These are phyloP conservation scores for Labia minor DNA, from an alignment of 2,888 invertebrate genomes.

Conservation along the genomic window DNA sequence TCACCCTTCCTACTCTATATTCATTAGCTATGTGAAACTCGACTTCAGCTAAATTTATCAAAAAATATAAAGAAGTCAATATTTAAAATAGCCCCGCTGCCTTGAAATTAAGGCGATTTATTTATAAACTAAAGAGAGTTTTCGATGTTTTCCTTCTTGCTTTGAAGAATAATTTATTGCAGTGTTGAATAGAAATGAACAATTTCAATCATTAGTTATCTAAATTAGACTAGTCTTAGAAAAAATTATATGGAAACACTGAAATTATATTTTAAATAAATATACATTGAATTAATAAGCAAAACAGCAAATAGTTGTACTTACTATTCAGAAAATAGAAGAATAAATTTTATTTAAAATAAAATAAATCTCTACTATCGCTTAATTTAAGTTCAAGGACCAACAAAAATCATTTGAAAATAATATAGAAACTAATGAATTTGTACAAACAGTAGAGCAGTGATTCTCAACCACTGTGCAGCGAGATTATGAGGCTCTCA, in stretches of 20 bases:
- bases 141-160: neutral
- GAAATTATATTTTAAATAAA: neutral
- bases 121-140: neutral
- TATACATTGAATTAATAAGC: neutral
- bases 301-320: no score
- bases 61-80: slow-evolving; percentile 13
- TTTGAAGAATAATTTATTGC: slow-evolving; percentile 7
- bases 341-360: neutral
- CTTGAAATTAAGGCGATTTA: slow-evolving; percentile 13
- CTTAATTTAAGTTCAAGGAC: no score
- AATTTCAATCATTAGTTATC: no score
- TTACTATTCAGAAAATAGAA: neutral
- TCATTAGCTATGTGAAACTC: neutral
- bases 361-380: no score
- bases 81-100: slow-evolving; percentile 3
- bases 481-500: no score
- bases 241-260: neutral
- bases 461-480: no score
- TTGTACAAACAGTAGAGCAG: no score
- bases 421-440: no score
- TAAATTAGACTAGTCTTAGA: neutral
- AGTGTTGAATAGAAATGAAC: neutral
- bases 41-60: neutral
- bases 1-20: neutral
- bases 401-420: no score